A percentile compares a stretch with the other conserved stretches of the same genome.
Conservation (phyloP, 2,113 vertebrate species). For the Scomber japonicus region DNA sequence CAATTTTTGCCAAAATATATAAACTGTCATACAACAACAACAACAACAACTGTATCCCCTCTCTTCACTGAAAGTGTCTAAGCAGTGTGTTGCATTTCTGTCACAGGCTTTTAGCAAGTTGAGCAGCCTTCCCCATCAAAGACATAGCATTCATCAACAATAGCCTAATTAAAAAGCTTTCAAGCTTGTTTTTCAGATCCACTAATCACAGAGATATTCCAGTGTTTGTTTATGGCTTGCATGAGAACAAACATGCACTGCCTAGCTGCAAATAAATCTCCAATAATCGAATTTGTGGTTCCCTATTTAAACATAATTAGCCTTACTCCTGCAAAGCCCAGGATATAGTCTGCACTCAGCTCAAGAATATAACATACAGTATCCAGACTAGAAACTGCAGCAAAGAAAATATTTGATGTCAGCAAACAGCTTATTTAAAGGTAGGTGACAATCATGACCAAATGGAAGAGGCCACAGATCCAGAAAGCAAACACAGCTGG, state of each 20-base stretch:
- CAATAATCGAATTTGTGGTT: slow-evolving; percentile 73
- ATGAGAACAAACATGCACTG: slow-evolving; percentile 47
- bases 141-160: slow-evolving; percentile 71
- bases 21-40: slow-evolving; percentile 13
- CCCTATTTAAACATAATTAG: slow-evolving; percentile 68
- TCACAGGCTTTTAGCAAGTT: slow-evolving; percentile 79
- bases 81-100: slow-evolving; percentile 44
- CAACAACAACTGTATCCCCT: slow-evolving; percentile 20
- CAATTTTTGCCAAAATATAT: background rate
- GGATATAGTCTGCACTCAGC: slow-evolving; percentile 29
- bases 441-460: slow-evolving; percentile 7
- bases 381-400: slow-evolving; percentile 20
- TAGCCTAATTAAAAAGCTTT: slow-evolving; percentile 87
- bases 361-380: slow-evolving; percentile 30
- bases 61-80: slow-evolving; percentile 23
- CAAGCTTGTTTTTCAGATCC: slow-evolving; percentile 82
- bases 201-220: slow-evolving; percentile 75
- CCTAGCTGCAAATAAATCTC: slow-evolving; percentile 69
- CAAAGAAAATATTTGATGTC: slow-evolving; percentile 24
- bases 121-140: slow-evolving; percentile 71
- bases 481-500: slow-evolving; percentile 22
- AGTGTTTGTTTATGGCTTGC: slow-evolving; percentile 63
- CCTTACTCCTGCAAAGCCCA: slow-evolving; percentile 40
- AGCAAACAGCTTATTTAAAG: slow-evolving; percentile 27
- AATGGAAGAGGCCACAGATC: slow-evolving; percentile 18